Conservation (phyloP, 2,113 vertebrate genomes). For the Todiramphus chloris region DNA sequence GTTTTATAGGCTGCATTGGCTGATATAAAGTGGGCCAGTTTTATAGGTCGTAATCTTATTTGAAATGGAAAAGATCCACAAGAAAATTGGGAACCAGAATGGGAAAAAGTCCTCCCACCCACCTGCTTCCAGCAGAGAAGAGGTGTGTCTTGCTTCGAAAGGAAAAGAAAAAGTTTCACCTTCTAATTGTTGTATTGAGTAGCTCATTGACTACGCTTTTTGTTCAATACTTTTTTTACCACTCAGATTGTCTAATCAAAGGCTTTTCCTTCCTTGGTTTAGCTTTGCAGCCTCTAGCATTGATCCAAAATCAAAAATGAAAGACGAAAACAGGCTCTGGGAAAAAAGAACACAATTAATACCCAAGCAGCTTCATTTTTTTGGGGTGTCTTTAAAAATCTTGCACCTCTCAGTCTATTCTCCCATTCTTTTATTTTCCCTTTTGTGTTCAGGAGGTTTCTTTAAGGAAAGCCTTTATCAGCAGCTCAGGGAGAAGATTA, state of each 20-base stretch:
- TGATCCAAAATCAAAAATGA: constrained; percentile 67
- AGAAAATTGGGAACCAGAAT: constrained; percentile 8
- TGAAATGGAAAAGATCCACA: background rate
- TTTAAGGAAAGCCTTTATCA: constrained; percentile 68
- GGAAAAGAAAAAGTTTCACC: constrained; percentile 64
- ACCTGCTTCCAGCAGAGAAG: constrained; percentile 44
- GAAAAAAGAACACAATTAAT: constrained; percentile 81
- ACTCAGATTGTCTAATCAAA: constrained; percentile 76
- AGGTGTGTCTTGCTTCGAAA: constrained; percentile 45
- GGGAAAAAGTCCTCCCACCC: constrained; percentile 37
- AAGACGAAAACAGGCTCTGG: constrained; percentile 16
- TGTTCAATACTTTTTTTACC: constrained; percentile 68
- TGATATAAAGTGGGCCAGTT: background rate
- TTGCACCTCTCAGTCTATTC: constrained; percentile 29
- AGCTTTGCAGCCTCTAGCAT: constrained; percentile 54
- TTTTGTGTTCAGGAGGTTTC: constrained; percentile 63
- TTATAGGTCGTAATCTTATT: constrained; percentile 42
- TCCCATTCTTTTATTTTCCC: constrained; percentile 44
- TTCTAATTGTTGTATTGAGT: constrained; percentile 70
- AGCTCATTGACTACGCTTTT: constrained; percentile 58
- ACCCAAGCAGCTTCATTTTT: constrained; percentile 72
- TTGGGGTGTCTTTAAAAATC: constrained; percentile 65
- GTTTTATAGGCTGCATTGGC: background rate
- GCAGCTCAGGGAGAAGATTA: constrained; percentile 71
- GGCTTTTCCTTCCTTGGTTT: constrained; percentile 67